Evolutionary conservation across 2,797 vertebrate genomes (phyloP).

Genomic region (Thaleichthys pacificus): DNA sequence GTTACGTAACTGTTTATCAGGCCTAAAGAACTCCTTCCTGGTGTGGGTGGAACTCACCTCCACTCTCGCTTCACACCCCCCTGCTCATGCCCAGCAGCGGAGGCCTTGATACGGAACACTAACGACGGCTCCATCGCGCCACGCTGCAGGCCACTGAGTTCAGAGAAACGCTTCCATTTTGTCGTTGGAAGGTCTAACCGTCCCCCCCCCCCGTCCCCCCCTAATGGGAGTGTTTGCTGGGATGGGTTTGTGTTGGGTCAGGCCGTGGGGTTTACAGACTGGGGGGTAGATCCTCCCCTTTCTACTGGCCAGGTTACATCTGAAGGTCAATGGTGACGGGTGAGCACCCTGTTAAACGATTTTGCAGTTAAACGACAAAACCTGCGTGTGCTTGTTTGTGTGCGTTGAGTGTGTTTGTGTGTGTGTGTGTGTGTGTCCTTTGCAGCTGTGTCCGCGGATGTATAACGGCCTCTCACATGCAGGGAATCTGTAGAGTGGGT

Average conservation of each 20-base stretch:
- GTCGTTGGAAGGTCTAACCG: no score
- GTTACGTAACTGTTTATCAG: not conserved
- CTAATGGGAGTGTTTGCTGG: no score
- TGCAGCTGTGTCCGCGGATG: conserved; percentile 3
- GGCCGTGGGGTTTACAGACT: not conserved
- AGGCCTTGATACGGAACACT: not conserved
- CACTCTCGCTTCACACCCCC: not conserved
- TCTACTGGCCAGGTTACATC: not conserved
- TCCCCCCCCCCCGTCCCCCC: no score
- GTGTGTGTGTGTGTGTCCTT: not conserved
- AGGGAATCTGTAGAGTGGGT: conserved; percentile 2
- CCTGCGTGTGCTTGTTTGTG: not conserved
- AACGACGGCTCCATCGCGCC: not conserved
- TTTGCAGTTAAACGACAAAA: no score
- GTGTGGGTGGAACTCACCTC: not conserved
- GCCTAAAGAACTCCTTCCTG: not conserved
- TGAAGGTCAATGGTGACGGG: conserved; percentile 4
- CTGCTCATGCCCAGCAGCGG: not conserved
- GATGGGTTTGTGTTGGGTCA: not conserved
- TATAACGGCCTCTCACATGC: not conserved
- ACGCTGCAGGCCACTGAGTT: not conserved
- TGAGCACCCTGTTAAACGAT: not conserved
- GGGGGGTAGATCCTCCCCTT: not conserved
- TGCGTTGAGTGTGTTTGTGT: not conserved
- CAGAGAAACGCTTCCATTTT: no score